Evolutionary conservation across 2,113 vertebrate genomes (phyloP).

Genomic region (Dipodomys ordii): DNA sequence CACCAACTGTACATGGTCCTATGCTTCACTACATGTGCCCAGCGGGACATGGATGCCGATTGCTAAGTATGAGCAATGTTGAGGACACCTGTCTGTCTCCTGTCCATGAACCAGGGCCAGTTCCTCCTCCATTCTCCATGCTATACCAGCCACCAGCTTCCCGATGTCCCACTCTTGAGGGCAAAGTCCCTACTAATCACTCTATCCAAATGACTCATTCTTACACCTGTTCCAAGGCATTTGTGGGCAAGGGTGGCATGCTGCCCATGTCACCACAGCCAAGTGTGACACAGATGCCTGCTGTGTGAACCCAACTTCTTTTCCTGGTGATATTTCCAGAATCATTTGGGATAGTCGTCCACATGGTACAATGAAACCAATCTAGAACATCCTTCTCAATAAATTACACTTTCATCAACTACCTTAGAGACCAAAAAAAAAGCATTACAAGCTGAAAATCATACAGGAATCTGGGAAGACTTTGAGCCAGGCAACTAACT

Average conservation of each 20-base stretch:
- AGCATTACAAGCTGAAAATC: constrained; percentile 42
- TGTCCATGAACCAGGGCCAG: background rate
- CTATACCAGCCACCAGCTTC: background rate
- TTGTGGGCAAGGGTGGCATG: background rate
- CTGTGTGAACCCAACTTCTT: background rate
- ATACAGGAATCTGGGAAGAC: constrained; percentile 12
- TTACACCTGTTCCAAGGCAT: background rate
- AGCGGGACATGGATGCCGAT: fast-evolving
- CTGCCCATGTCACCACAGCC: background rate
- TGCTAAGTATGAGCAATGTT: fast-evolving
- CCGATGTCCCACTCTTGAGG: background rate
- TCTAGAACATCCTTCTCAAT: background rate
- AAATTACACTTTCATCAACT: constrained; percentile 44
- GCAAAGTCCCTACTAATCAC: background rate
- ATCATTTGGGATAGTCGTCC: background rate
- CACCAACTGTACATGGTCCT: fast-evolving
- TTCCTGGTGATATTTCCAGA: constrained; percentile 4
- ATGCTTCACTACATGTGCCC: fast-evolving
- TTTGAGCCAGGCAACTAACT: background rate
- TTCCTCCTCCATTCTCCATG: background rate
- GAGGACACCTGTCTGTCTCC: background rate
- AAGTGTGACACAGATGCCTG: background rate
- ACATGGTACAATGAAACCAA: background rate
- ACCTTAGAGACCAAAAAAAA: constrained; percentile 21
- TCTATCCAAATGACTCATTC: background rate